Conservation (phyloP, 2,113 vertebrate species). For the Theropithecus gelada region DNA sequence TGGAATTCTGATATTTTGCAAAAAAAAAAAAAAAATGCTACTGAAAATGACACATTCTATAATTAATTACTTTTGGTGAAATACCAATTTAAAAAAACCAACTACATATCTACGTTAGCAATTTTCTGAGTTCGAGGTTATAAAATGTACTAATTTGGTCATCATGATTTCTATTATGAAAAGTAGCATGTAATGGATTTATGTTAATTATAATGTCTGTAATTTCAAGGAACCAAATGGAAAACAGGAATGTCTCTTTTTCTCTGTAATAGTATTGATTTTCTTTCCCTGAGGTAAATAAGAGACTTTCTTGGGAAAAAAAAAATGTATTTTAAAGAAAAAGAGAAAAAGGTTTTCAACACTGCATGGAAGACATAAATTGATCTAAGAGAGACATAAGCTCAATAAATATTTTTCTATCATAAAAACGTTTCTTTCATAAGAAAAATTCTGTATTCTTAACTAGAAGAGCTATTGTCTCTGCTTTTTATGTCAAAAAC, state of each 20-base stretch:
- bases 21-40: constrained; percentile 32
- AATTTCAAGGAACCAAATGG: neutral
- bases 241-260: constrained; percentile 34
- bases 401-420: constrained; percentile 23
- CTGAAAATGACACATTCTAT: neutral
- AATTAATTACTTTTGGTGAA: neutral
- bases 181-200: neutral
- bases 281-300: neutral
- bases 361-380: neutral
- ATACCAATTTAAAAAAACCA: neutral
- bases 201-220: constrained; percentile 11
- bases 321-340: neutral
- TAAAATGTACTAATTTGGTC: neutral
- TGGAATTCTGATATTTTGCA: neutral
- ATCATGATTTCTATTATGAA: neutral
- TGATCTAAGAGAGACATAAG: constrained; percentile 36
- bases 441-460: constrained; percentile 1
- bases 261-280: neutral
- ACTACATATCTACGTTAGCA: neutral
- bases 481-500: neutral
- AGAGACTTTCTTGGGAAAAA: neutral
- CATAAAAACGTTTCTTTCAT: neutral
- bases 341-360: neutral
- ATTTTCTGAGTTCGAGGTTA: neutral
- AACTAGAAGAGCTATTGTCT: neutral